Evolutionary conservation across 2,113 vertebrate genomes (phyloP).

Genomic region (Sylvia atricapilla): DNA sequence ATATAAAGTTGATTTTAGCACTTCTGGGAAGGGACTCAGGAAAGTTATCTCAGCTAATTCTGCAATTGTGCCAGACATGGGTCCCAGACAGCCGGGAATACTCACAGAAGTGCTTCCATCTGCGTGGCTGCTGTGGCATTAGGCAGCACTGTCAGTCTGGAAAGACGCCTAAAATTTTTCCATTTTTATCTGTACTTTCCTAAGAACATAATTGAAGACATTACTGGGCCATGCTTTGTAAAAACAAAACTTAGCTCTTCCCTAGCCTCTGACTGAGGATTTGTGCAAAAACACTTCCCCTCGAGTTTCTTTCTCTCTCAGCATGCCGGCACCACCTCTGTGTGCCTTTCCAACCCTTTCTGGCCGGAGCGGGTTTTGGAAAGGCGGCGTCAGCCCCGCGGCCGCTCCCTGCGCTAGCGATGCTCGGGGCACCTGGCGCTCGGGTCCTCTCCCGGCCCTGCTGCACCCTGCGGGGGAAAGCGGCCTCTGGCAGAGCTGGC

Average conservation of each 20-base stretch:
- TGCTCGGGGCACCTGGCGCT: not conserved
- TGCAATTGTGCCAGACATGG: not conserved
- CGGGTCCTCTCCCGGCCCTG: not conserved
- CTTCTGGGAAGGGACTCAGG: not conserved
- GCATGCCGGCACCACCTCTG: not conserved
- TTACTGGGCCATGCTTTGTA: not conserved
- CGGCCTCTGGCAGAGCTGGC: not conserved
- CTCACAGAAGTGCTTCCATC: not conserved
- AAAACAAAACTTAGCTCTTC: not conserved
- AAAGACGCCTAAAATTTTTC: not conserved
- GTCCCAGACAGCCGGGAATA: not conserved
- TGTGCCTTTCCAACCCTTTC: fast-evolving
- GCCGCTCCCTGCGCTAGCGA: not conserved
- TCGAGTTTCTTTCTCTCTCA: not conserved
- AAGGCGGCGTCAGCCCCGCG: not conserved
- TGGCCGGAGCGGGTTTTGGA: not conserved
- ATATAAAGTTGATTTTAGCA: not conserved
- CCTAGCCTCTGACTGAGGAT: not conserved
- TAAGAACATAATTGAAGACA: not conserved
- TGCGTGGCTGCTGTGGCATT: not conserved
- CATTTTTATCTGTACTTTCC: not conserved
- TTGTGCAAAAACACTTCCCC: not conserved
- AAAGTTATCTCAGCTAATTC: not conserved
- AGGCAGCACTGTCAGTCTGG: not conserved
- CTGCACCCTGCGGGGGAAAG: fast-evolving